Evolutionary conservation across 2,888 invertebrate species (phyloP), one percentile per base, ranked within the genome.

Genomic region (Chelonus formosanus): DNA sequence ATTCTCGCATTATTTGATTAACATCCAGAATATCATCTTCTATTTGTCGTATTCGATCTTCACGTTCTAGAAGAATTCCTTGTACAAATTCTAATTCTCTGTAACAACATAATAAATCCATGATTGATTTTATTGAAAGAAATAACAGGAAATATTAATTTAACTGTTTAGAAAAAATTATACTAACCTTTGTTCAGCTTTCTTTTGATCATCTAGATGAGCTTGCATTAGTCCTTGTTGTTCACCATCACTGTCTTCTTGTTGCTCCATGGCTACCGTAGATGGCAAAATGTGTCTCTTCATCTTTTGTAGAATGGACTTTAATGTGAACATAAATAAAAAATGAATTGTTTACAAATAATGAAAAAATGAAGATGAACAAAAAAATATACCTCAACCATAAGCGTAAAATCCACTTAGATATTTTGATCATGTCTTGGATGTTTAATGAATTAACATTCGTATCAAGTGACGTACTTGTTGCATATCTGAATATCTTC

Each of bases 21-120:
- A 94, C 91, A 82, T 95, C 94, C 67, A 95, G 83, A 60, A 95
- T 90, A 80, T 93, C 91, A 0, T 90, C 89, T 82, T 96, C 96
- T 57, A 96, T 92, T 80, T 91, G 90, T 75, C 88, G 88, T 71
- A 96, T 90, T 79, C 92, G 90, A 6, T 91, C 89, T 78, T 95
- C 94, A 57, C 93, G 88, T 75, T 96, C 96, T 45, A 91, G 76
- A 64, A 94, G 83, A 86, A 96, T 87, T 70, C 92, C 92, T 69
- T 92, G 91, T 80, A 94, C 92, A 79, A 93, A 93, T 76, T 92
- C 90, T 50, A 93, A 84, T 53, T 89, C 88, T 77, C 90, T 88
- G 4, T 86, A 48, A 48, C 6, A n/a, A 44, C 0, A 10, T 20
- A 52, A 52, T 32, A 8, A 52, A 34, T 8, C 3, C n/a, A 48